A percentile compares a stretch with the other conserved stretches of the same genome.
Evolutionary conservation across 2,888 invertebrate genomes (phyloP).

Genomic region (Coenonympha arcania): DNA sequence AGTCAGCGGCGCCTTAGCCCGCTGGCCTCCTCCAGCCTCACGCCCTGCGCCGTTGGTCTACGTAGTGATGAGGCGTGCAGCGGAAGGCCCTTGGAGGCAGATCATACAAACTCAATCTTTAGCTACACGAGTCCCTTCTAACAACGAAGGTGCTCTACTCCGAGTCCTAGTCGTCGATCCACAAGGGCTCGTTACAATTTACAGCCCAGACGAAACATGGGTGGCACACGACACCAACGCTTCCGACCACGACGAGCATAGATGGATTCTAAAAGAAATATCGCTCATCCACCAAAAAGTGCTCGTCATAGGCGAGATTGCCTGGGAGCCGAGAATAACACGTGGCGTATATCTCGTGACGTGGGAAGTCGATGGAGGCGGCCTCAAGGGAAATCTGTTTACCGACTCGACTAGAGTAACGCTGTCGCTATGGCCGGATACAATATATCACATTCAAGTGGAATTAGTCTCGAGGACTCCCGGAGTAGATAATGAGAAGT

Average conservation of each 20-base stretch:
- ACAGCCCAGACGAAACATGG: constrained; percentile 78
- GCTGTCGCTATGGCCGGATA: constrained; percentile 85
- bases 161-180: constrained; percentile 80
- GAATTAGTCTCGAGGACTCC: constrained; percentile 76
- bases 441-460: constrained; percentile 86
- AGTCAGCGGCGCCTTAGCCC: constrained; percentile 76
- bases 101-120: constrained; percentile 79
- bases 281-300: constrained; percentile 83
- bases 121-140: constrained; percentile 77
- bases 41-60: constrained; percentile 77
- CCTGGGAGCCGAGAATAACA: constrained; percentile 79
- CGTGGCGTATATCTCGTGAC: constrained; percentile 84
- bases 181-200: constrained; percentile 80
- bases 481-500: constrained; percentile 76
- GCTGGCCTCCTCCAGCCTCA: constrained; percentile 78
- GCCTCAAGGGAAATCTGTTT: constrained; percentile 85
- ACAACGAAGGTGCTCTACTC: constrained; percentile 77
- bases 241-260: constrained; percentile 65
- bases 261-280: constrained; percentile 79
- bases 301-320: constrained; percentile 80
- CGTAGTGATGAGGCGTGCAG: constrained; percentile 79
- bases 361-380: constrained; percentile 88
- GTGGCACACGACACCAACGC: constrained; percentile 72
- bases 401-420: constrained; percentile 86
- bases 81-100: constrained; percentile 78